phyloP scores from a whole-genome alignment of 2,888 invertebrate species.

The Pheosia gnoma region DNA sequence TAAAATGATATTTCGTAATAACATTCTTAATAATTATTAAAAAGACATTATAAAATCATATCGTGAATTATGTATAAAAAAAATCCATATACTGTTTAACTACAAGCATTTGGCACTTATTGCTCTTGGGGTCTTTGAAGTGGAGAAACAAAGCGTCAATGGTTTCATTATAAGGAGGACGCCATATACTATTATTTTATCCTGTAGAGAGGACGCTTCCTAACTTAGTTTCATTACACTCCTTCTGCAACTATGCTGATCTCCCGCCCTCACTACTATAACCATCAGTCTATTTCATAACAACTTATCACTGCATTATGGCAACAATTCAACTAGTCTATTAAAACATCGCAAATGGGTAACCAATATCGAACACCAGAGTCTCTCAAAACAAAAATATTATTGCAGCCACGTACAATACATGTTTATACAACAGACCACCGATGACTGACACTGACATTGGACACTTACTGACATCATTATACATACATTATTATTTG shows the following conservation, averaged over 20 bases:
- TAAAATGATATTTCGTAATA: not conserved
- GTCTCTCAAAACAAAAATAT: conserved; percentile 49
- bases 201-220: no score
- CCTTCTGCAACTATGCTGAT: no score
- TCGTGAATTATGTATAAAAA: no score
- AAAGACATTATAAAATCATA: no score
- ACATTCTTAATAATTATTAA: no score
- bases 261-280: not conserved
- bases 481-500: conserved; percentile 1
- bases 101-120: no score
- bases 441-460: conserved; percentile 46
- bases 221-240: no score
- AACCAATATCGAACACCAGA: conserved; percentile 13
- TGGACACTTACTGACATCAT: conserved; percentile 22
- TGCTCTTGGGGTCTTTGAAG: no score
- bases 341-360: not conserved
- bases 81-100: no score
- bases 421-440: conserved; percentile 44
- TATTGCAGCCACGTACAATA: conserved; percentile 33
- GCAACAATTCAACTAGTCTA: conserved; percentile 2
- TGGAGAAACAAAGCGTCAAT: no score
- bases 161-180: no score
- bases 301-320: not conserved
- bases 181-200: no score
- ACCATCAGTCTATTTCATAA: not conserved